Conservation (phyloP, 2,113 vertebrate species). For the Pterocles orientalis region DNA sequence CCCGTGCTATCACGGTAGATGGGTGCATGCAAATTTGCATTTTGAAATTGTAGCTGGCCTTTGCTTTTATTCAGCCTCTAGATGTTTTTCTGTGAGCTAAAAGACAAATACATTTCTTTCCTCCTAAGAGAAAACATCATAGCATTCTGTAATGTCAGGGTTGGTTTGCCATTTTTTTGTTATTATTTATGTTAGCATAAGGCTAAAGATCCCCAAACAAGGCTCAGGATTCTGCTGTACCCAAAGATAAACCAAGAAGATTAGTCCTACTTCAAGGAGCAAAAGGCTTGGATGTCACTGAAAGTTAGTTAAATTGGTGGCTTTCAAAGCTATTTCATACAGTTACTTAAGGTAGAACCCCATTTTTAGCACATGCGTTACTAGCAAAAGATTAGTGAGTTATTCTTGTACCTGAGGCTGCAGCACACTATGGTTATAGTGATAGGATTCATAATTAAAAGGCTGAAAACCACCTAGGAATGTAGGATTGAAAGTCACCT, state of each 20-base stretch:
- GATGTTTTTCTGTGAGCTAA: neutral
- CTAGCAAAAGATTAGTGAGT: neutral
- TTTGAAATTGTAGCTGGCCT: neutral
- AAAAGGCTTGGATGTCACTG: neutral
- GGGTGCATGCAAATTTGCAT: neutral
- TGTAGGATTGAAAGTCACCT: neutral
- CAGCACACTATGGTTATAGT: neutral
- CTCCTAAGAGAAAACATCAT: neutral
- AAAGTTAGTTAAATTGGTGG: neutral
- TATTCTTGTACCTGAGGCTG: neutral
- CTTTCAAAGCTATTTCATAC: neutral
- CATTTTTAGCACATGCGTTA: neutral
- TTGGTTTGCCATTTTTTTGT: neutral
- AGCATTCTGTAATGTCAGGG: neutral
- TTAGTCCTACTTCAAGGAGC: neutral
- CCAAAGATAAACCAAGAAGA: neutral
- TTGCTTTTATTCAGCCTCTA: neutral
- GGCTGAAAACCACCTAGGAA: neutral
- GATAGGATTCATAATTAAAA: neutral
- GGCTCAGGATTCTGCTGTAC: neutral
- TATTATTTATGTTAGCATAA: neutral
- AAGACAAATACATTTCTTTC: neutral
- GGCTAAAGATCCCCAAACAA: neutral
- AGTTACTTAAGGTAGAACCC: neutral
- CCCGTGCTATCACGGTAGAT: rapidly evolving